Conservation (phyloP, 64 coral and sea anemone genomes). For the Platygyra sinensis region DNA sequence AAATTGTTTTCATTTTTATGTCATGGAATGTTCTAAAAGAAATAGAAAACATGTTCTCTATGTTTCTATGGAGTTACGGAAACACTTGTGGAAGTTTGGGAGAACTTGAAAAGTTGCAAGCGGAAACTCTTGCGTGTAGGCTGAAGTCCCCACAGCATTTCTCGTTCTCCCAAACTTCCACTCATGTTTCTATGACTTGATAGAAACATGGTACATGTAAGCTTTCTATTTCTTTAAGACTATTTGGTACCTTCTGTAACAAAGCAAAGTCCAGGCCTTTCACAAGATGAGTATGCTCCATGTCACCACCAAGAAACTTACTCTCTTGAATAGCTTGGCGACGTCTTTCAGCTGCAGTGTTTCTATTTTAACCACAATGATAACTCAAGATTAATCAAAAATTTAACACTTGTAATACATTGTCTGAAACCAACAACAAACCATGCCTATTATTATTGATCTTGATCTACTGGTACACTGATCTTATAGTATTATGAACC, state of each 20-base stretch:
- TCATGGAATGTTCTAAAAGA: no score
- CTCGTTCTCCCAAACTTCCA: no score
- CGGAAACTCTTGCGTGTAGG: no score
- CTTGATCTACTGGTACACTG: not conserved
- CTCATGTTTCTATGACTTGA: no score
- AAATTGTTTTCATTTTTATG: no score
- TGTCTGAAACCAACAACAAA: not conserved
- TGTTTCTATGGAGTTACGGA: no score
- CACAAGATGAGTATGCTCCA: constrained; percentile 99
- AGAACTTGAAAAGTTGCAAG: no score
- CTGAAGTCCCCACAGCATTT: no score
- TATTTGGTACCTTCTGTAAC: constrained; percentile 83
- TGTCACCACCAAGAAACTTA: constrained; percentile 99
- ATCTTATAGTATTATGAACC: not conserved
- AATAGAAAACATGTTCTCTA: no score
- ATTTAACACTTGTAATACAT: no score
- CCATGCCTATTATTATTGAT: not conserved
- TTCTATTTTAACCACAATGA: constrained; percentile 38
- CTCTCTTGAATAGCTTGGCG: constrained; percentile 95
- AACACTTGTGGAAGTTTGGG: no score
- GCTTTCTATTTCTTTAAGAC: not conserved
- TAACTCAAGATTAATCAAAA: not conserved
- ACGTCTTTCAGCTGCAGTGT: constrained; percentile 94
- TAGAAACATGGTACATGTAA: not conserved
- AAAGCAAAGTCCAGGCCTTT: constrained; percentile 98